Percentiles rank a stretch among this genome's conserved stretches.
Conservation (phyloP, 2,113 vertebrate species). For the Sphaerodactylus townsendi region DNA sequence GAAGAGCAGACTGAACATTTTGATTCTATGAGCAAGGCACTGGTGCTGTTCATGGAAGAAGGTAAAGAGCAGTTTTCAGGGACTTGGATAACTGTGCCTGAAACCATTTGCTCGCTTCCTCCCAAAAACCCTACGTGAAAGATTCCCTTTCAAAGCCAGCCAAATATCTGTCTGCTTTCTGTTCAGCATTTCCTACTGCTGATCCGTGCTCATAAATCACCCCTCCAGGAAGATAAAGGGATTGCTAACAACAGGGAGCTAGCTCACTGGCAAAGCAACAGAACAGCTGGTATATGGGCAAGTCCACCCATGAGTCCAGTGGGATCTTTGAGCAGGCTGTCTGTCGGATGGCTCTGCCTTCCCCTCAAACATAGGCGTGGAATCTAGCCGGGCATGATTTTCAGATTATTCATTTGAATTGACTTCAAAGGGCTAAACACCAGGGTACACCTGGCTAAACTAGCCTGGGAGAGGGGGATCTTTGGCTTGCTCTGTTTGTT, state of each 20-base stretch:
- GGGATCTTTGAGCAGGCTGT: neutral
- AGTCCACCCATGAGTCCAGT: neutral
- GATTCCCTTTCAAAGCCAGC: neutral
- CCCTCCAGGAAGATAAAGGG: conserved; percentile 3
- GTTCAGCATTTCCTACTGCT: neutral
- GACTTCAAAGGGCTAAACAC: too few species aligned
- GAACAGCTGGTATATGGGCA: neutral
- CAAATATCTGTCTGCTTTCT: conserved; percentile 36
- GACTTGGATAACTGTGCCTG: fast-evolving
- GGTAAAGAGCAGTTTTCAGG: conserved; percentile 28
- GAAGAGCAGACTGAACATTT: neutral
- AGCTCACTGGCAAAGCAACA: conserved; percentile 9
- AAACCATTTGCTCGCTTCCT: neutral
- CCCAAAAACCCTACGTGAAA: neutral
- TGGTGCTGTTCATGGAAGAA: neutral
- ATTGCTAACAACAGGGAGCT: neutral
- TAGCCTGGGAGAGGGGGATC: too few species aligned
- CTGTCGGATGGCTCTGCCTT: neutral
- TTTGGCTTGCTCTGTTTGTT: too few species aligned
- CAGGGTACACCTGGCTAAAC: too few species aligned
- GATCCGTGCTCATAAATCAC: conserved; percentile 21
- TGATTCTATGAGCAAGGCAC: neutral
- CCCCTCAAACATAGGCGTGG: too few species aligned
- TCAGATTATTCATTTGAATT: too few species aligned
- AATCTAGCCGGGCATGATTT: too few species aligned